Evolutionary conservation across 2,113 vertebrate species (phyloP).

Genomic region (Oreotragus oreotragus): DNA sequence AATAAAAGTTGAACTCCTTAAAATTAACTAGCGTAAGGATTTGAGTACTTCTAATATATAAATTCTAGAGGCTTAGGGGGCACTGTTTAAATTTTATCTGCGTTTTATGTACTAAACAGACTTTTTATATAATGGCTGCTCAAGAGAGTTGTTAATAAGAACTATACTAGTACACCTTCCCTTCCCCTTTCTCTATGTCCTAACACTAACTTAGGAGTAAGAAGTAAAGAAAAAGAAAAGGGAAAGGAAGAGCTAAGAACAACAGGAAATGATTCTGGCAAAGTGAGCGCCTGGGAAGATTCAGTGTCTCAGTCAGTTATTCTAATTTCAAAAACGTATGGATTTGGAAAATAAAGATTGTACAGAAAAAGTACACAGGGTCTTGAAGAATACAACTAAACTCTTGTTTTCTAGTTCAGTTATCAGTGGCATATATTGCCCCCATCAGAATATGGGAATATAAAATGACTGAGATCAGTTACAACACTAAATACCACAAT

Average conservation of each 20-base stretch:
- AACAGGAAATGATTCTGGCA: neutral
- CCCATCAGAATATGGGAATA: constrained; percentile 17
- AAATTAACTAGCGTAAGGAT: neutral
- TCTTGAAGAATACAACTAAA: neutral
- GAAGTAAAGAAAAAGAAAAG: neutral
- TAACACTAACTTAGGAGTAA: neutral
- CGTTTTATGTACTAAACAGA: neutral
- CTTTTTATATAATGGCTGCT: neutral
- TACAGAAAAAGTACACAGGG: neutral
- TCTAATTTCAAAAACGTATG: neutral
- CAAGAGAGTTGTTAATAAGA: neutral
- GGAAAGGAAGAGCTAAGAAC: neutral
- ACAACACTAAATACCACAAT: neutral
- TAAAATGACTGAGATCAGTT: constrained; percentile 40
- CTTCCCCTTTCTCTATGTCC: neutral
- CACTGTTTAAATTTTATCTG: neutral
- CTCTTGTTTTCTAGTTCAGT: neutral
- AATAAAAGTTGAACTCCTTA: neutral
- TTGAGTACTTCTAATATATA: neutral
- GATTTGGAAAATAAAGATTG: constrained; percentile 14
- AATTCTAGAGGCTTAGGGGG: neutral
- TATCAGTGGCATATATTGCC: neutral
- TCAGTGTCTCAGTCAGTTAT: neutral
- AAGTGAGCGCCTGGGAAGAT: neutral
- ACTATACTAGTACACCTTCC: neutral